A percentile compares a stretch with the other conserved stretches of the same genome.
phyloP scores from a whole-genome alignment of 1,140 invertebrate species.

The Tetranychus urticae region DNA sequence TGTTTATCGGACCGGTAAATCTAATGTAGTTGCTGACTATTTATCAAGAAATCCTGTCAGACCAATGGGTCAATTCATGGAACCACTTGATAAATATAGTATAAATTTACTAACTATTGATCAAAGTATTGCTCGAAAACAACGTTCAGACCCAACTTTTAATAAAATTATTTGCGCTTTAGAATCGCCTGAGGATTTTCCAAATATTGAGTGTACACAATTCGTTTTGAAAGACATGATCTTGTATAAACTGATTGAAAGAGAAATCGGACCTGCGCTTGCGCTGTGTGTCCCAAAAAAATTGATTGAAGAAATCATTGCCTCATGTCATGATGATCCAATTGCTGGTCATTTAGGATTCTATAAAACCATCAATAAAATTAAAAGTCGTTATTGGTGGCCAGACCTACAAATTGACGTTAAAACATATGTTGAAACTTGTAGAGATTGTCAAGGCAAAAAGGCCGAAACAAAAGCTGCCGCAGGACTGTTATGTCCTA shows the following conservation, averaged over 20 bases:
- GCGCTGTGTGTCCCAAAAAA: background rate
- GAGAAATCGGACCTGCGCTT: background rate
- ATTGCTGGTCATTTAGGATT: conserved; percentile 3
- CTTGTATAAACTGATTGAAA: background rate
- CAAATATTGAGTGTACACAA: background rate
- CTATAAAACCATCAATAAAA: background rate
- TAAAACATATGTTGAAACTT: background rate
- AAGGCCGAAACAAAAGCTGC: background rate
- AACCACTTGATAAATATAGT: background rate
- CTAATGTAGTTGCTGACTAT: background rate
- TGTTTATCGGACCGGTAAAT: background rate
- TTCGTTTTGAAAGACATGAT: background rate
- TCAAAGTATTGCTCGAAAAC: background rate
- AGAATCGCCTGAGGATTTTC: background rate
- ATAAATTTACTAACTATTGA: background rate
- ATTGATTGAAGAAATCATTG: background rate
- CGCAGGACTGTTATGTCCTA: conserved; percentile 5
- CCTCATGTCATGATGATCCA: conserved; percentile 1
- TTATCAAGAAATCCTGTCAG: background rate
- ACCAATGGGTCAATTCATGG: background rate
- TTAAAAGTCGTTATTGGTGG: background rate
- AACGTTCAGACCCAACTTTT: background rate
- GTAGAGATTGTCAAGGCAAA: conserved; percentile 1
- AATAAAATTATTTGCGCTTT: background rate
- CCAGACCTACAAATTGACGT: background rate